Percentiles rank a stretch among this genome's conserved stretches.
Conservation (phyloP, 2,797 vertebrate species). For the Geotrypetes seraphini region DNA sequence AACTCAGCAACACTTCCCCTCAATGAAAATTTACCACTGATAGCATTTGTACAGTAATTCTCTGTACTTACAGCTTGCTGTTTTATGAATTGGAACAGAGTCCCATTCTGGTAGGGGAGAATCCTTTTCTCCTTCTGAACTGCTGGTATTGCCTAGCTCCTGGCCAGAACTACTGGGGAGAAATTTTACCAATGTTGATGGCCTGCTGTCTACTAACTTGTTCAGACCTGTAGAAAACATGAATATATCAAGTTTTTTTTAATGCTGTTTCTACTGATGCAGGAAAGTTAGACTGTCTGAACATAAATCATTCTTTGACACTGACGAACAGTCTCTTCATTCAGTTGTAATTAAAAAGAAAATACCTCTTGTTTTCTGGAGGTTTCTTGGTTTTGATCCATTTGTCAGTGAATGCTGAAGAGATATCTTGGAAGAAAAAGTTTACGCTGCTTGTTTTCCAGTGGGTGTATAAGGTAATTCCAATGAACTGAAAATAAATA, state of each 20-base stretch:
- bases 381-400: conserved; percentile 67
- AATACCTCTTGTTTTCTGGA: conserved; percentile 75
- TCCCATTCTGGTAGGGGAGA: conserved; percentile 92
- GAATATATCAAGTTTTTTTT: conserved; percentile 11
- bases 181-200: conserved; percentile 66
- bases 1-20: too few relatives aligned
- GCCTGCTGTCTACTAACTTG: conserved; percentile 74
- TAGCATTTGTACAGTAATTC: not conserved
- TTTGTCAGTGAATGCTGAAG: conserved; percentile 48
- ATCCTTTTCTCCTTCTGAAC: conserved; percentile 95
- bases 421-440: conserved; percentile 71
- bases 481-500: conserved; percentile 66
- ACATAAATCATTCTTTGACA: not conserved
- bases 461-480: conserved; percentile 74
- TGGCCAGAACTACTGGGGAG: conserved; percentile 63
- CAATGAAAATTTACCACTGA: too few relatives aligned
- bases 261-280: not conserved
- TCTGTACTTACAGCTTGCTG: conserved; percentile 69
- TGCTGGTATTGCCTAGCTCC: conserved; percentile 85
- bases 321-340: not conserved
- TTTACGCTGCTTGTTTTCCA: conserved; percentile 87
- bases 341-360: not conserved
- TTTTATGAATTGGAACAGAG: conserved; percentile 68
- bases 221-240: conserved; percentile 42
- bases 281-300: not conserved